A percentile compares a stretch with the other conserved stretches of the same genome.
phyloP scores from a whole-genome alignment of 2,113 vertebrate species.

The Ifrita kowaldi region DNA sequence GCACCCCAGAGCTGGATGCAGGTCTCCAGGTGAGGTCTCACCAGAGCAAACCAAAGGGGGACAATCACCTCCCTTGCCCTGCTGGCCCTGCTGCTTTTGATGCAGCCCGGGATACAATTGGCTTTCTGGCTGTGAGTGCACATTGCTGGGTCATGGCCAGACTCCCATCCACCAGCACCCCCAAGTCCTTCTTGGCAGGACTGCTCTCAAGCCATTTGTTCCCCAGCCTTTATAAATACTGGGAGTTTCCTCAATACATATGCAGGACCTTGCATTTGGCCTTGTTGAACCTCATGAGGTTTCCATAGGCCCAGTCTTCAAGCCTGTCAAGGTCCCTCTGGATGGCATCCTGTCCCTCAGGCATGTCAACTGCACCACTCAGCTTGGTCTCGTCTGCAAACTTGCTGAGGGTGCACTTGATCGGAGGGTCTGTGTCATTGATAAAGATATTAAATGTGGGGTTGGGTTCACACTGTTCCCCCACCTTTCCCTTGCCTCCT shows the following conservation, averaged over 20 bases:
- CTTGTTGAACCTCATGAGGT: neutral
- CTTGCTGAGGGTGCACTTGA: neutral
- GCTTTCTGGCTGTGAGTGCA: neutral
- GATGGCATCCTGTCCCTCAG: neutral
- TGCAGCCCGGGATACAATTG: neutral
- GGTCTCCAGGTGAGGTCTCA: neutral
- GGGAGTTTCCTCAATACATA: neutral
- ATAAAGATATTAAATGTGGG: too few species aligned
- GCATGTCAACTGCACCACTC: neutral
- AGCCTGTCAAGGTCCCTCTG: neutral
- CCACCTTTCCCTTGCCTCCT: too few species aligned
- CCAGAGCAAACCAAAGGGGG: neutral
- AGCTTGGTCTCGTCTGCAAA: neutral
- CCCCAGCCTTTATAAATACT: neutral
- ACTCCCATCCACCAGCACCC: neutral
- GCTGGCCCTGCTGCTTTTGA: neutral
- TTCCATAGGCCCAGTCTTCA: neutral
- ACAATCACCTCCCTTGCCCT: neutral
- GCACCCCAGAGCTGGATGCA: neutral
- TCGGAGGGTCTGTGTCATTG: neutral
- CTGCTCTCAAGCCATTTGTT: neutral
- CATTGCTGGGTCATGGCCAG: neutral
- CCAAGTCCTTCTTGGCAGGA: neutral
- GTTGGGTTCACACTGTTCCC: too few species aligned
- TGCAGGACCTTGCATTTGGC: neutral